Conservation (phyloP, 1,140 invertebrate species). For the Bombus terrestris region DNA sequence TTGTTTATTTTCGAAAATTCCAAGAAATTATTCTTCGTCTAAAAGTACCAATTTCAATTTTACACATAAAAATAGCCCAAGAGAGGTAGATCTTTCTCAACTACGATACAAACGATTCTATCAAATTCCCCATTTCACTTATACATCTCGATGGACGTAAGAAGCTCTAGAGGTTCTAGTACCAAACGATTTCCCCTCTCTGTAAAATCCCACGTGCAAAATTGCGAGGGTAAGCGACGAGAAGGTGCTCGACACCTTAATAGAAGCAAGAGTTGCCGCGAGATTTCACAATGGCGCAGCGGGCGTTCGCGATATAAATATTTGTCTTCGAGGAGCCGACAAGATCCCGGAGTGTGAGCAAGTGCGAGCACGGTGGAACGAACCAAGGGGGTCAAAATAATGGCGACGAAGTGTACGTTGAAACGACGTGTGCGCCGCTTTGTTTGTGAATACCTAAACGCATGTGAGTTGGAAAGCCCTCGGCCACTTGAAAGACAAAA, state of each 20-base stretch:
- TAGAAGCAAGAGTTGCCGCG: conserved; percentile 52
- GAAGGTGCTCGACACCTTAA: conserved; percentile 53
- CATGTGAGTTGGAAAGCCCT: conserved; percentile 65
- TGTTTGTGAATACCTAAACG: conserved; percentile 49
- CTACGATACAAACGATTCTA: not conserved
- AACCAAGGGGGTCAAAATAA: conserved; percentile 65
- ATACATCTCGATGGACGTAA: not conserved
- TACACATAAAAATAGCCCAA: too few species aligned
- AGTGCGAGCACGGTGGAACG: conserved; percentile 49
- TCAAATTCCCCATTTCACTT: conserved; percentile 21
- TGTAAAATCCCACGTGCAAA: not conserved
- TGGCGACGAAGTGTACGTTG: conserved; percentile 50
- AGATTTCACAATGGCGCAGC: conserved; percentile 72
- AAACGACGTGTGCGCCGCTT: conserved; percentile 24
- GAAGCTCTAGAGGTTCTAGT: not conserved
- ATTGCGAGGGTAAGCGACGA: not conserved
- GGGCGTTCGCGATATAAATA: conserved; percentile 78
- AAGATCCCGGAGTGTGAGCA: conserved; percentile 50
- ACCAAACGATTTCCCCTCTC: not conserved
- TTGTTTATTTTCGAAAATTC: too few species aligned
- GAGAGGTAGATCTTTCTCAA: not conserved
- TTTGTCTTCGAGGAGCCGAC: conserved; percentile 71
- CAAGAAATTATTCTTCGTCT: too few species aligned
- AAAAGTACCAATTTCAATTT: too few species aligned
- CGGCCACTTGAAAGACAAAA: conserved; percentile 68